Base-by-base conservation (phyloP, 2,888 invertebrate species). In the Ypsolopha sequella region DNA sequence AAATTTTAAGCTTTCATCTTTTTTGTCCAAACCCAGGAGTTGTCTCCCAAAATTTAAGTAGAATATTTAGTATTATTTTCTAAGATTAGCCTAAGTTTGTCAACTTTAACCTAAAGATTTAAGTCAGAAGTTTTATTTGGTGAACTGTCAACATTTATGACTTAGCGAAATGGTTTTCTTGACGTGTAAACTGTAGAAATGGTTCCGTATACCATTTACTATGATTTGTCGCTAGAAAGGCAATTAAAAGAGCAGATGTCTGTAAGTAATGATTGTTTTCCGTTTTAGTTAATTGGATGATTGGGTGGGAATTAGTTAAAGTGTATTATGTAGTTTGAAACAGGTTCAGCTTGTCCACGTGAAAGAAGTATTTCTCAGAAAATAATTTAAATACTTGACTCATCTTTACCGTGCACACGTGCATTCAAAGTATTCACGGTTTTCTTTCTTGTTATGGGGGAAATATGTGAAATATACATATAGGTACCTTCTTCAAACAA, bases 101-200 rank as follows among this genome's bases (percentile, higher is more conserved):
- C 65, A 73, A 70, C 77, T 79, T 56, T 73, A 64, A 66, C 73
- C 69, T 60, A 56, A 53, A 14, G 60, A 63, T 70, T 65, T 74
- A 75, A 69, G 70, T 80, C 70, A 66, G 38, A 55, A 58, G 60
- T 64, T 76, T 73, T 73, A 74, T 75, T 75, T 75, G 68, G 60
- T 65, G 62, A 70, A 73, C 72, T 70, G 76, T 76, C 77, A 76
- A 63, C 67, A 61, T 67, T 68, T 61, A 56, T 55, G 36, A 63
- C 65, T 62, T 55, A 54, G 59, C 50, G 50, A 54, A 63, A 58
- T 58, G 57, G 61, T 65, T 64, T 61, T 61, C 57, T 59, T 64
- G 61, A 65, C 61, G 60, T 67, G 65, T 65, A 57, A 73, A 59
- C 57, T n/a, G 39, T 34, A 24, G 35, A 13, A 35, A 50, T 35